Evolutionary conservation across 2,797 vertebrate species (phyloP), one percentile per base, ranked within the genome.

Genomic region (Hippoglossus hippoglossus): DNA sequence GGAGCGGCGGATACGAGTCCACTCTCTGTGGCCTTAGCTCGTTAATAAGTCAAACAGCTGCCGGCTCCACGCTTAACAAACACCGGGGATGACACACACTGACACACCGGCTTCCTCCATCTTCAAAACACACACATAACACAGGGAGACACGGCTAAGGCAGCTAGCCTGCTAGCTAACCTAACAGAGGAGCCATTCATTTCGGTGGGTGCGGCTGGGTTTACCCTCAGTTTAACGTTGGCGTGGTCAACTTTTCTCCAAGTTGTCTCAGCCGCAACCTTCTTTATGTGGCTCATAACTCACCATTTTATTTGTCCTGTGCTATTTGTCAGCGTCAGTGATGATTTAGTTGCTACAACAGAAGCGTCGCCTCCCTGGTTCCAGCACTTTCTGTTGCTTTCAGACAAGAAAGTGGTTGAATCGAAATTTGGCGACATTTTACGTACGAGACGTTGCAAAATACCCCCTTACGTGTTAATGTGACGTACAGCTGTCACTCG

Each of bases 131-230:
- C 44, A 8, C 52, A 26, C 25, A 53, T 19, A 59, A 36, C 22
- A 1, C 0, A 25, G 21, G 6, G 18, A 58, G 39, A 75, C n/a
- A 1, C 4, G 13, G n/a, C 24, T 54, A 12, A 22, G 51, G 53
- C 47, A 2, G 44, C 81, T 86, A 89, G 86, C 89, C 39, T 71
- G 79, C 26, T 66, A 85, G 85, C 89, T 82, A 77, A 75, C 72
- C 5, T 49, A 47, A 78, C 84, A 89, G 79, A 83, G 59, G 11
- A 73, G 68, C 70, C 70, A 77, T 84, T 90, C 86, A 83, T 90
- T 87, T 63, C 71, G 61, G 83, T 87, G 92, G 94, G 93, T 89
- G 93, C 89, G 93, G 93, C 79, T 90, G 73, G 59, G 2, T 53
- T 51, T 28, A 60, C 54, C 19, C 25, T 49, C 15, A 77, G 54